phyloP scores from a whole-genome alignment of 2,113 vertebrate genomes.

The Tachysurus vachellii region DNA sequence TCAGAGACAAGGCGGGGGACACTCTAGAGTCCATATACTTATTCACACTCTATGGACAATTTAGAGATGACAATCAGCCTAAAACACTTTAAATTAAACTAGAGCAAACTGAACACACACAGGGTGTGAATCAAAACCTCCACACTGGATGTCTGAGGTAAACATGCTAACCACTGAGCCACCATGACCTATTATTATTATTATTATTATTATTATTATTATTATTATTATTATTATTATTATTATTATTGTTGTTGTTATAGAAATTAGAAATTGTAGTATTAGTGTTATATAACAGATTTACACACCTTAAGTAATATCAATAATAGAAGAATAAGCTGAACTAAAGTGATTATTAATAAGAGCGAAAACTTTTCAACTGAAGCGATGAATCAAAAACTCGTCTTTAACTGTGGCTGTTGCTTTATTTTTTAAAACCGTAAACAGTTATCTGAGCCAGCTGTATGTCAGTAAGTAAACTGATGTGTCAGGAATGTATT shows the following conservation, averaged over 20 bases:
- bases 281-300: too few species aligned
- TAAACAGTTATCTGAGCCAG: constrained; percentile 8
- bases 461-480: background rate
- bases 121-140: too few species aligned
- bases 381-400: background rate
- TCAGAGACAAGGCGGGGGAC: too few species aligned
- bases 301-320: background rate
- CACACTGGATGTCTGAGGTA: too few species aligned
- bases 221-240: background rate
- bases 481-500: constrained; percentile 20
- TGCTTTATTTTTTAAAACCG: background rate
- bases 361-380: constrained; percentile 1
- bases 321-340: background rate
- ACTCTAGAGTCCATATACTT: too few species aligned
- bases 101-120: too few species aligned
- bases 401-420: background rate
- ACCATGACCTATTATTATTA: background rate
- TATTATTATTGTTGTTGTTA: too few species aligned
- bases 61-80: too few species aligned
- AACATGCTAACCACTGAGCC: too few species aligned
- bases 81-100: too few species aligned
- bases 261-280: too few species aligned
- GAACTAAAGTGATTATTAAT: background rate
- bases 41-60: too few species aligned
- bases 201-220: background rate